phyloP scores from a whole-genome alignment of 2,797 vertebrate species.

The Mastacembelus armatus region DNA sequence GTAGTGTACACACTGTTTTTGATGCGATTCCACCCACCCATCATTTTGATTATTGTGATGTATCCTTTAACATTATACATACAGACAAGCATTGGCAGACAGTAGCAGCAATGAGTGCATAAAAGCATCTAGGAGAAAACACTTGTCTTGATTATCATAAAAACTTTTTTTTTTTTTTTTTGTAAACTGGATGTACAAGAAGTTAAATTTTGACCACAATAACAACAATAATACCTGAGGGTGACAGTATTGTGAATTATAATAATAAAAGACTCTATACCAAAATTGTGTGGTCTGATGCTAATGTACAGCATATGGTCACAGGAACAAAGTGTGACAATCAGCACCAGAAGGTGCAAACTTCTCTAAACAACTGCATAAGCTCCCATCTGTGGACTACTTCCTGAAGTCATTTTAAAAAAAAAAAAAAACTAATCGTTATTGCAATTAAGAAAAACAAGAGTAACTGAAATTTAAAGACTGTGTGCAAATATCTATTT shows the following conservation, averaged over 20 bases:
- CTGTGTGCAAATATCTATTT: background rate
- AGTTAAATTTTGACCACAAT: conserved; percentile 18
- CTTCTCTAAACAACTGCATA: conserved; percentile 56
- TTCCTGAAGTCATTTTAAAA: conserved; percentile 25
- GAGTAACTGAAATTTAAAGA: background rate
- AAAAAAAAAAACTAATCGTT: background rate
- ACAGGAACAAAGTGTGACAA: conserved; percentile 46
- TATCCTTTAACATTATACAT: conserved; percentile 40
- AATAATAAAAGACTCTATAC: too few relatives aligned
- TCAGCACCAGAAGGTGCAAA: conserved; percentile 66
- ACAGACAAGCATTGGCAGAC: conserved; percentile 49
- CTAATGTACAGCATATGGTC: conserved; percentile 73
- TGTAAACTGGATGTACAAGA: conserved; percentile 29
- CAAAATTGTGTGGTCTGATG: conserved; percentile 38
- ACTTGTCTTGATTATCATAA: conserved; percentile 66
- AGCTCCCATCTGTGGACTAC: conserved; percentile 58
- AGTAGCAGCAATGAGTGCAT: conserved; percentile 54
- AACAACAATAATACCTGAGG: conserved; percentile 26
- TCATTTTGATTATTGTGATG: conserved; percentile 25
- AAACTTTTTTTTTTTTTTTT: conserved; percentile 69
- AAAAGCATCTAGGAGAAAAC: conserved; percentile 59
- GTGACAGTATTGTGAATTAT: too few relatives aligned
- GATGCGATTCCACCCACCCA: conserved; percentile 20
- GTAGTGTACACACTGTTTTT: conserved; percentile 13
- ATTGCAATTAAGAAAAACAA: background rate